These are phyloP conservation scores for Polylopha cassiicola DNA, from an alignment of 2,888 invertebrate genomes.

Conservation along the genomic window DNA sequence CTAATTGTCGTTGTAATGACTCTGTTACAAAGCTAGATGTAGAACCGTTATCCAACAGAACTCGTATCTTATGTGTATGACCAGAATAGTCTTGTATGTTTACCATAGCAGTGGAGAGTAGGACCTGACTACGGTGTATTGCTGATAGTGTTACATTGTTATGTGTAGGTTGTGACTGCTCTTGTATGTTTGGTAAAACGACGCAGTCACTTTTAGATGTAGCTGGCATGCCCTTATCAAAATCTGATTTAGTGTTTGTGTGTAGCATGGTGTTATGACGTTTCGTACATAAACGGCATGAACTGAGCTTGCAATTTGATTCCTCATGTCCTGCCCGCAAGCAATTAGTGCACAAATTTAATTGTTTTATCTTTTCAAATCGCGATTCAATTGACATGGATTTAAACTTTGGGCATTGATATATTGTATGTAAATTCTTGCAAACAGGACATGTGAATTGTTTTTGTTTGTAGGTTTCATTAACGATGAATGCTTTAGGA, in stretches of 20 bases:
- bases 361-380: not conserved
- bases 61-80: constrained; percentile 7
- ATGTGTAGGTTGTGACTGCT: not conserved
- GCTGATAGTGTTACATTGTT: constrained; percentile 4
- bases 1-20: constrained; percentile 1
- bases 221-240: too few species aligned
- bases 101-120: constrained; percentile 4
- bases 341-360: not conserved
- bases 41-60: constrained; percentile 7
- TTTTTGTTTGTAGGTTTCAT: too few species aligned
- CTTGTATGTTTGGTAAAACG: too few species aligned
- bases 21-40: constrained; percentile 8
- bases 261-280: not conserved
- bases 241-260: not conserved
- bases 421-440: not conserved
- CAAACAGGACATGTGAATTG: not conserved
- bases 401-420: not conserved
- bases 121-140: constrained; percentile 4
- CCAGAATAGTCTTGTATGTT: constrained; percentile 10
- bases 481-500: not conserved
- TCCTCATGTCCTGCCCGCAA: not conserved
- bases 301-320: not conserved
- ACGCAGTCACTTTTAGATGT: too few species aligned
- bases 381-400: not conserved
- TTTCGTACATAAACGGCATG: not conserved